These are phyloP conservation scores for Tarsius wallacei DNA, from an alignment of 2,797 vertebrate genomes.

Conservation along the genomic window DNA sequence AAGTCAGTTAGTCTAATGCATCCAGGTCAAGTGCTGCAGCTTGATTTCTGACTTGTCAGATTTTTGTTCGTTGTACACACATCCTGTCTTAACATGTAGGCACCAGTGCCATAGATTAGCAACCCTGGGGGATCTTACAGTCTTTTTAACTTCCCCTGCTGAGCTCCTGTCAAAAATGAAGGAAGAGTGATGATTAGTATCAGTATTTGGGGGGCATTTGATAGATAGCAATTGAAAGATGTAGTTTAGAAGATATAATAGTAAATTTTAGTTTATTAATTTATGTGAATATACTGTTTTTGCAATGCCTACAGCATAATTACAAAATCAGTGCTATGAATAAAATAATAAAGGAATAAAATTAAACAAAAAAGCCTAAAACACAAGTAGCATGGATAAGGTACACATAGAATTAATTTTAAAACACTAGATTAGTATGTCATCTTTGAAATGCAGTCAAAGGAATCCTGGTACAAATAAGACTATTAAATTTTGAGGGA, in stretches of 20 bases:
- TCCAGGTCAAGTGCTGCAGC: background rate
- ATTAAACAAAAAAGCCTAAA: background rate
- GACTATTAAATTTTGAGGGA: background rate
- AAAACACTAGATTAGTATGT: conserved; percentile 7
- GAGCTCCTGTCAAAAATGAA: conserved; percentile 14
- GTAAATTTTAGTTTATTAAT: conserved; percentile 1
- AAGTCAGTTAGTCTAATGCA: background rate
- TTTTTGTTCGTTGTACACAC: background rate
- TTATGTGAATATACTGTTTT: conserved; percentile 36
- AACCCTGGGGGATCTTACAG: background rate
- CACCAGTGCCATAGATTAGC: background rate
- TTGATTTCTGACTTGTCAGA: conserved; percentile 27
- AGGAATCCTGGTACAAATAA: background rate
- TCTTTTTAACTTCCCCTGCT: background rate
- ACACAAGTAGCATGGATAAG: background rate
- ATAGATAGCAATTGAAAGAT: background rate
- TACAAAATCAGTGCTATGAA: conserved; percentile 1
- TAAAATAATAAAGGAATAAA: background rate
- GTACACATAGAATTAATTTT: background rate
- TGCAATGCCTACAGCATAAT: background rate
- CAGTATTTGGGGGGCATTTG: background rate
- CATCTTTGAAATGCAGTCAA: conserved; percentile 15
- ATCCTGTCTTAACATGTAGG: background rate
- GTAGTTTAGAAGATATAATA: background rate
- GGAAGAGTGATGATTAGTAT: background rate